Evolutionary conservation across 2,888 invertebrate genomes (phyloP), one percentile per base, ranked within the genome.

Genomic region (Aphodius sticticus): DNA sequence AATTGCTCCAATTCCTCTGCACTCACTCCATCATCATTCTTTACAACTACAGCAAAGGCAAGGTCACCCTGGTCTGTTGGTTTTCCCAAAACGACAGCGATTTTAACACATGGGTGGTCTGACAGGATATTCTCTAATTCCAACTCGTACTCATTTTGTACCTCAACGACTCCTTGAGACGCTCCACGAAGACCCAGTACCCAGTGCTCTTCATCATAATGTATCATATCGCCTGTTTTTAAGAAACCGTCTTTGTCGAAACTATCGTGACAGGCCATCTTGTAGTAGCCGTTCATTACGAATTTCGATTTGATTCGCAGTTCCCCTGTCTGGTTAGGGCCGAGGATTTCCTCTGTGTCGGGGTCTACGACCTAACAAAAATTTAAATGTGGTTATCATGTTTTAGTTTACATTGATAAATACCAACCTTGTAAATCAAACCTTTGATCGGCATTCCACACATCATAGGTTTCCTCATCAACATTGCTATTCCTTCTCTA

Each of bases 11-110:
- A 53, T 53, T 93, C 92, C 38, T 92, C 90, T 16, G 90, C 90
- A 0, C 87, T 90, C 0, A 91, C 86, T 15, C 87, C 86, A 0
- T 85, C 83, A 9, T 88, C 89, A 16, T 90, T 86, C 81, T 92
- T 92, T 0, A 90, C 84, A 0, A n/a, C n/a, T n/a, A 94, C 92
- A 1, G 74, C 14, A 7, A 96, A 89, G 81, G 93, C 93, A 84
- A 92, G 91, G 6, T 96, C 96, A 35, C 91, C 91, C 14, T 89
- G 87, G 0, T 91, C 89, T 85, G 96, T 93, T 0, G 94, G 93
- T 26, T 95, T 88, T 0, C 96, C 96, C 80, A 97, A 90, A 0
- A 97, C 96, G 0, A 95, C 96, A 0, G 94, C 95, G 84, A 97
- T 96, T 16, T 91, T 79, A 2, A 89, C 85, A 6, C 84, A 84